These are phyloP conservation scores for Asarcornis scutulata DNA, from an alignment of 2,113 vertebrate species.

Conservation along the genomic window DNA sequence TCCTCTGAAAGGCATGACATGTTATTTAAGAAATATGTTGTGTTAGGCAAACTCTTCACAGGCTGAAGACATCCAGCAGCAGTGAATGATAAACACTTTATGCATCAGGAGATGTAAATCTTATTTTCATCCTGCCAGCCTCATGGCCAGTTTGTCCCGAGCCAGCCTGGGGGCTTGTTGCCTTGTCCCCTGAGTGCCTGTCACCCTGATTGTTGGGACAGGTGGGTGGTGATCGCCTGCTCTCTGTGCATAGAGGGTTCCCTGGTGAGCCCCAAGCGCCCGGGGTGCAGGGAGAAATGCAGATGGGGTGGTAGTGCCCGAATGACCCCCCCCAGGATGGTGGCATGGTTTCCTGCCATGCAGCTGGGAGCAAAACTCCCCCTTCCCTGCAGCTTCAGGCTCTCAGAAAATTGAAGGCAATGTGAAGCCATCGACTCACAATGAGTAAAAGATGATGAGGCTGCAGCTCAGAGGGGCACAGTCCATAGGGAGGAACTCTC, in stretches of 20 bases:
- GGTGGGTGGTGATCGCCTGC: neutral
- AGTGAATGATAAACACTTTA: slow-evolving; percentile 23
- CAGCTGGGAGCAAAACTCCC: neutral
- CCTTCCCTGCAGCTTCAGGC: neutral
- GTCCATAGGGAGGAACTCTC: neutral
- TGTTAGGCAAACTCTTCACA: neutral
- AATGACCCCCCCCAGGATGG: no score
- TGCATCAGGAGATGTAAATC: neutral
- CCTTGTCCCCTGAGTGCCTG: neutral
- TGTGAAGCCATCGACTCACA: neutral
- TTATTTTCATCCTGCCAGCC: slow-evolving; percentile 17
- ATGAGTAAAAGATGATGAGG: neutral
- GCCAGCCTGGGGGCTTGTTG: neutral
- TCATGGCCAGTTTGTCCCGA: neutral
- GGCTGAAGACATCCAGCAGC: slow-evolving; percentile 4
- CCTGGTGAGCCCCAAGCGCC: neutral
- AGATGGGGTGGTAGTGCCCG: neutral
- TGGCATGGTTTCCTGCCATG: neutral
- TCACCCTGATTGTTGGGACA: fast-evolving
- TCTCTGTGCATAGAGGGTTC: neutral
- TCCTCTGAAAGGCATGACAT: slow-evolving; percentile 22
- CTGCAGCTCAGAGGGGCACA: neutral
- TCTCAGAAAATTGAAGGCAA: neutral
- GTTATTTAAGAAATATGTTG: slow-evolving; percentile 8
- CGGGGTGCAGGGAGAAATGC: neutral